Conservation (phyloP, 2,888 invertebrate species). For the Catocala nupta region DNA sequence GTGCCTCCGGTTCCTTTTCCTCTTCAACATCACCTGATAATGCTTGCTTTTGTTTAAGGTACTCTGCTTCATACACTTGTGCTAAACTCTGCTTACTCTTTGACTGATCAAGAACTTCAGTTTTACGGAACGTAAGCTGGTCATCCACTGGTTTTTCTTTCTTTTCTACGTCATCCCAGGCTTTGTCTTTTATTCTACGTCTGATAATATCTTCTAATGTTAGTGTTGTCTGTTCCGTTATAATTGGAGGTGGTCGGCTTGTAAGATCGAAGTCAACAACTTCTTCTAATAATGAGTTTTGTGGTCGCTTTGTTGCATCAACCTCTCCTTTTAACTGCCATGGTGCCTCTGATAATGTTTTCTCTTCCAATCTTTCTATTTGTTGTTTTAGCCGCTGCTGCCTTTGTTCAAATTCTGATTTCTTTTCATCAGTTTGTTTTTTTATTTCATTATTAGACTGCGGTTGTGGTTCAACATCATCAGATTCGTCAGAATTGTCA, state of each 20-base stretch:
- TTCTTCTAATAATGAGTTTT: conserved; percentile 97
- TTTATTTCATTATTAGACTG: conserved; percentile 17
- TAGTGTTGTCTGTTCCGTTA: conserved; percentile 96
- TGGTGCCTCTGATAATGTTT: conserved; percentile 93
- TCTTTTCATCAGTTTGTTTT: conserved; percentile 63
- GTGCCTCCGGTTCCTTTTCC: conserved; percentile 90
- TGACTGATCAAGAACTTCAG: conserved; percentile 95
- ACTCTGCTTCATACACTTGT: conserved; percentile 97
- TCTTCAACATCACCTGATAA: conserved; percentile 87
- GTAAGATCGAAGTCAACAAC: conserved; percentile 96
- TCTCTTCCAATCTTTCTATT: conserved; percentile 91
- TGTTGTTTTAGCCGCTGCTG: conserved; percentile 90
- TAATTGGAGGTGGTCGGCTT: conserved; percentile 94
- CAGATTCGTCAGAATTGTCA: conserved; percentile 55
- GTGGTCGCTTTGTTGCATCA: conserved; percentile 92
- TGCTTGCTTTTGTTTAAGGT: conserved; percentile 89
- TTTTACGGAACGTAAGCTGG: conserved; percentile 94
- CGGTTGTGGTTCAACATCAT: conserved; percentile 20
- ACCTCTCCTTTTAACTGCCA: conserved; percentile 98
- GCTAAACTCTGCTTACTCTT: conserved; percentile 97
- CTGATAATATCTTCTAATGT: conserved; percentile 96
- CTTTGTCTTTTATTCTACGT: conserved; percentile 96
- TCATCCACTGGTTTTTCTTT: conserved; percentile 95
- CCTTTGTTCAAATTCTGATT: conserved; percentile 92
- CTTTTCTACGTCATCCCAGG: conserved; percentile 97